phyloP scores from a whole-genome alignment of 2,888 invertebrate species.

The Phymatocera aterrima region DNA sequence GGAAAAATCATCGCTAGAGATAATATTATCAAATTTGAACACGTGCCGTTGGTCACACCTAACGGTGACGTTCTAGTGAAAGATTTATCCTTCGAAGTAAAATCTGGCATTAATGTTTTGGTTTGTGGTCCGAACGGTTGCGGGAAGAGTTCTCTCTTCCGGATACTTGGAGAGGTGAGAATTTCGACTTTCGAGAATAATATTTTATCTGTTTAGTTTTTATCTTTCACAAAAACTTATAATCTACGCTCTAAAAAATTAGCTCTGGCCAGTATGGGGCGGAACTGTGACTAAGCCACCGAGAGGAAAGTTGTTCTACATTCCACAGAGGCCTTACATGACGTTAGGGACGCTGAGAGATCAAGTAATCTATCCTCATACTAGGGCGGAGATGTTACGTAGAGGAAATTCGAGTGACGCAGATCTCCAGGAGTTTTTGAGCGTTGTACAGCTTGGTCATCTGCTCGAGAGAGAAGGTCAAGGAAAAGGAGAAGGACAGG shows the following conservation, averaged over 20 bases:
- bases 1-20: conserved; percentile 90
- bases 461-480: conserved; percentile 87
- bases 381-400: conserved; percentile 88
- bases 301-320: conserved; percentile 95
- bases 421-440: conserved; percentile 85
- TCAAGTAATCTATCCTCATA: conserved; percentile 97
- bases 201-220: background rate
- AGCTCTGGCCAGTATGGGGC: conserved; percentile 97
- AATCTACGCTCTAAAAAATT: conserved; percentile 51
- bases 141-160: conserved; percentile 97
- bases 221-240: background rate
- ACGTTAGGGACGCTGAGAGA: conserved; percentile 95
- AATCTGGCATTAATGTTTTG: conserved; percentile 96
- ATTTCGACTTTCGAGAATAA: background rate
- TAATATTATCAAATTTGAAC: conserved; percentile 93
- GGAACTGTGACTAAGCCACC: conserved; percentile 97
- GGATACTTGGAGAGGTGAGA: conserved; percentile 91
- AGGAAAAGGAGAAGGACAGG: conserved; percentile 67
- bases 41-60: conserved; percentile 96
- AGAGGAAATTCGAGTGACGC: conserved; percentile 85
- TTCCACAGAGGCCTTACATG: conserved; percentile 99
- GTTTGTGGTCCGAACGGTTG: conserved; percentile 99
- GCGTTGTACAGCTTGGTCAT: conserved; percentile 90
- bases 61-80: conserved; percentile 96
- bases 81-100: conserved; percentile 93